Evolutionary conservation across 2,113 vertebrate genomes (phyloP).

Genomic region (Melanotaenia duboulayi): DNA sequence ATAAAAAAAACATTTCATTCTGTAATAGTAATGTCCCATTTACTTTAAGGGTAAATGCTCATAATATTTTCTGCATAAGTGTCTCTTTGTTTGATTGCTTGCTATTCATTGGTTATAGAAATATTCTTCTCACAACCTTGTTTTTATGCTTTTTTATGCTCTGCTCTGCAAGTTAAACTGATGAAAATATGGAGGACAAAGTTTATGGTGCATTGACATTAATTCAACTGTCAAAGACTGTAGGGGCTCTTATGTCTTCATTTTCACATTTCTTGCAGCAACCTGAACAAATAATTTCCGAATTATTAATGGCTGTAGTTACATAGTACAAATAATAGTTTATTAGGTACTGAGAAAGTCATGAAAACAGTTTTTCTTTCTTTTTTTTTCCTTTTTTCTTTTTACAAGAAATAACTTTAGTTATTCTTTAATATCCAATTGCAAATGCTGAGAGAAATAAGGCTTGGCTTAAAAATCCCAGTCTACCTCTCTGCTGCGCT

Average conservation of each 20-base stretch:
- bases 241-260: neutral
- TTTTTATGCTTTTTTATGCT: neutral
- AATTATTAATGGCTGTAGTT: neutral
- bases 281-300: neutral
- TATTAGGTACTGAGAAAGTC: too few species aligned
- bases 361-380: too few species aligned
- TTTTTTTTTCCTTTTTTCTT: too few species aligned
- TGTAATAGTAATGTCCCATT: conserved; percentile 21
- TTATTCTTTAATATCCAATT: neutral
- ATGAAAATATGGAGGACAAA: neutral
- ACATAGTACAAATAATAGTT: neutral
- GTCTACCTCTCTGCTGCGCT: neutral
- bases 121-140: neutral
- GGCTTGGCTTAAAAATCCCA: neutral
- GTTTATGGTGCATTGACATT: neutral
- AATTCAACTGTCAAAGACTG: neutral
- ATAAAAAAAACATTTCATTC: conserved; percentile 19
- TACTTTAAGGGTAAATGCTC: neutral
- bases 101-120: neutral
- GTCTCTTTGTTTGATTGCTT: neutral
- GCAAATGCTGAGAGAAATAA: neutral
- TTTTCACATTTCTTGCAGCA: neutral
- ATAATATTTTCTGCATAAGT: neutral
- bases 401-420: too few species aligned
- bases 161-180: too few species aligned